A percentile compares a stretch with the other conserved stretches of the same genome.
Evolutionary conservation across 1,140 invertebrate genomes (phyloP).

Genomic region (Euura saliciscinereae): DNA sequence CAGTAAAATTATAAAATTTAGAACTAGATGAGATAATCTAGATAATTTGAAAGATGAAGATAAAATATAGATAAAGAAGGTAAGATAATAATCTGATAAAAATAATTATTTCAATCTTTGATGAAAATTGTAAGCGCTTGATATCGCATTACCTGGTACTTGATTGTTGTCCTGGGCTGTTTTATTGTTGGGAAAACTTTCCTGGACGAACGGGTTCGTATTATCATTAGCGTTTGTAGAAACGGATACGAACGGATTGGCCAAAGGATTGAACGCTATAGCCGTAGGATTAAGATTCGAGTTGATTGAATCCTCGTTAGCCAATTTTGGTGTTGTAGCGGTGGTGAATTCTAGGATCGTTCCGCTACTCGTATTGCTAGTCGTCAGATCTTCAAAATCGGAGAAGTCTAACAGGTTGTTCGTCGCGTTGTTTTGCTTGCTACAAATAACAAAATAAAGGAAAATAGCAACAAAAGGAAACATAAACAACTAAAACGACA

Average conservation of each 20-base stretch:
- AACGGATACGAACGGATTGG: constrained; percentile 48
- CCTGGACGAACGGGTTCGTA: constrained; percentile 53
- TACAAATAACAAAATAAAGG: constrained; percentile 47
- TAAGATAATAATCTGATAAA: background rate
- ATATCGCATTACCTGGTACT: constrained; percentile 47
- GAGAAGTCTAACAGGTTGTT: constrained; percentile 63
- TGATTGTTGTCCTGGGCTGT: constrained; percentile 52
- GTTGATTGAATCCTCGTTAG: constrained; percentile 56
- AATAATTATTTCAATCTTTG: background rate
- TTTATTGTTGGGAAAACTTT: constrained; percentile 54
- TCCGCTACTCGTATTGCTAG: constrained; percentile 62
- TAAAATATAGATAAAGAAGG: background rate
- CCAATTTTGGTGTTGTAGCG: constrained; percentile 42
- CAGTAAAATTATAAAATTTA: background rate
- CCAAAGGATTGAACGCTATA: constrained; percentile 54
- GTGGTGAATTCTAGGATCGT: constrained; percentile 51
- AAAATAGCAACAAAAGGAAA: constrained; percentile 41
- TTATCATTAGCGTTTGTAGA: constrained; percentile 35
- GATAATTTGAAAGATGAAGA: background rate
- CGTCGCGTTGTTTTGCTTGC: constrained; percentile 63
- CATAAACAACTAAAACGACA: constrained; percentile 35
- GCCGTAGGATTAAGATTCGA: constrained; percentile 56
- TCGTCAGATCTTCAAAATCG: constrained; percentile 62
- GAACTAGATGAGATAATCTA: background rate
- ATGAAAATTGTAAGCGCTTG: background rate